These are phyloP conservation scores for Callipepla squamata DNA, from an alignment of 2,113 vertebrate genomes.

Conservation along the genomic window DNA sequence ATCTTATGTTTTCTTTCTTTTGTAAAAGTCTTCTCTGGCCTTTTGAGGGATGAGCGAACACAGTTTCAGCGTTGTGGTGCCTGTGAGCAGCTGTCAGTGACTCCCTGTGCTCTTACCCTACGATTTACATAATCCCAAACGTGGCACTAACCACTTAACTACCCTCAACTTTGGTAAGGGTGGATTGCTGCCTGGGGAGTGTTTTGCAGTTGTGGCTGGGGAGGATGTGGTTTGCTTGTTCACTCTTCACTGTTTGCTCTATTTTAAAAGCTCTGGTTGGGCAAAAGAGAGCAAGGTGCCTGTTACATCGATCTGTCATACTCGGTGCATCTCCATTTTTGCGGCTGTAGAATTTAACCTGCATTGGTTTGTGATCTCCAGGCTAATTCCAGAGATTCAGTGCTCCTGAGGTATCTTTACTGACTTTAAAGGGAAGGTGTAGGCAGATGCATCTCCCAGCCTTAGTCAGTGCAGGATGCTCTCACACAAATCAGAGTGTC, in stretches of 20 bases:
- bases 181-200: background rate
- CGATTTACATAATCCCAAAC: background rate
- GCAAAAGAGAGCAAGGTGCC: background rate
- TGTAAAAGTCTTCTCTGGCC: constrained; percentile 23
- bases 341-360: background rate
- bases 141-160: background rate
- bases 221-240: background rate
- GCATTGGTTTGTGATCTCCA: background rate
- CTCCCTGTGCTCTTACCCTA: background rate
- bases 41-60: constrained; percentile 46
- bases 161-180: background rate
- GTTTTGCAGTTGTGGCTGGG: background rate
- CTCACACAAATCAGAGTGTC: background rate
- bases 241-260: background rate
- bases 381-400: background rate
- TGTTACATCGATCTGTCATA: background rate
- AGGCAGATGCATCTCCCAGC: constrained; percentile 27
- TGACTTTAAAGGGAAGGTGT: constrained; percentile 16
- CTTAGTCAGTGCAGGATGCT: background rate
- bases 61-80: background rate
- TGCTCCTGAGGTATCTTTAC: background rate
- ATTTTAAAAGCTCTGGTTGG: background rate
- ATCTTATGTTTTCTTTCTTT: constrained; percentile 40
- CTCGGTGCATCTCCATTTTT: background rate
- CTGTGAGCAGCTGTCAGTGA: background rate